Conservation (phyloP, 2,797 vertebrate species). For the Lagodon rhomboides region DNA sequence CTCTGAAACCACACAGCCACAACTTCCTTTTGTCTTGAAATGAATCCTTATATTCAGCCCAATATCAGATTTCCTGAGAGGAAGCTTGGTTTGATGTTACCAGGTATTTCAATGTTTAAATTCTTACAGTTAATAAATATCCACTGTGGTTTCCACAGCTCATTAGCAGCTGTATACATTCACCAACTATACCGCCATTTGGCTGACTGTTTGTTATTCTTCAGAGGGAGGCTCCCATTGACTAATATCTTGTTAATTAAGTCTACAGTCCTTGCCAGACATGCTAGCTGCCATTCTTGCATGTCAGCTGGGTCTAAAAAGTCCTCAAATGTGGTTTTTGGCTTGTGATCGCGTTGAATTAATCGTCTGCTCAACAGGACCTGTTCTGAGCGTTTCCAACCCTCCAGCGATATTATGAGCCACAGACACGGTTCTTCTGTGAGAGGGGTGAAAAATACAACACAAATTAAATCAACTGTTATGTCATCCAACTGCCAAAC, state of each 20-base stretch:
- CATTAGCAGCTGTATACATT: constrained; percentile 16
- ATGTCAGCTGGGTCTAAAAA: constrained; percentile 40
- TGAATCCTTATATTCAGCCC: background rate
- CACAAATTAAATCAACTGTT: constrained; percentile 1
- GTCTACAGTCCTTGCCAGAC: constrained; percentile 29
- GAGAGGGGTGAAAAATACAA: background rate
- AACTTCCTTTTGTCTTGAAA: background rate
- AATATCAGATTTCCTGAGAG: background rate
- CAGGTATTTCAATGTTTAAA: background rate
- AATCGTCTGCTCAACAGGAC: constrained; percentile 53
- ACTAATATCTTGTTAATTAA: constrained; percentile 51
- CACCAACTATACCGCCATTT: constrained; percentile 17
- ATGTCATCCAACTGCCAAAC: constrained; percentile 26
- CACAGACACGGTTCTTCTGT: background rate
- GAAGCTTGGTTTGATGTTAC: constrained; percentile 4
- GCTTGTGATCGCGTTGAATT: constrained; percentile 44
- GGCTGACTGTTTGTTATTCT: constrained; percentile 37
- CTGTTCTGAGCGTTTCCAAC: constrained; percentile 39
- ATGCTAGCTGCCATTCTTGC: constrained; percentile 21
- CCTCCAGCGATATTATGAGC: constrained; percentile 2
- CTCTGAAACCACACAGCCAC: background rate
- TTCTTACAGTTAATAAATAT: constrained; percentile 12
- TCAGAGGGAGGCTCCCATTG: constrained; percentile 28
- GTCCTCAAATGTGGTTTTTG: constrained; percentile 53
- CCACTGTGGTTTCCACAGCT: constrained; percentile 13